phyloP scores from a whole-genome alignment of 2,797 vertebrate species.

The Acanthopagrus latus region DNA sequence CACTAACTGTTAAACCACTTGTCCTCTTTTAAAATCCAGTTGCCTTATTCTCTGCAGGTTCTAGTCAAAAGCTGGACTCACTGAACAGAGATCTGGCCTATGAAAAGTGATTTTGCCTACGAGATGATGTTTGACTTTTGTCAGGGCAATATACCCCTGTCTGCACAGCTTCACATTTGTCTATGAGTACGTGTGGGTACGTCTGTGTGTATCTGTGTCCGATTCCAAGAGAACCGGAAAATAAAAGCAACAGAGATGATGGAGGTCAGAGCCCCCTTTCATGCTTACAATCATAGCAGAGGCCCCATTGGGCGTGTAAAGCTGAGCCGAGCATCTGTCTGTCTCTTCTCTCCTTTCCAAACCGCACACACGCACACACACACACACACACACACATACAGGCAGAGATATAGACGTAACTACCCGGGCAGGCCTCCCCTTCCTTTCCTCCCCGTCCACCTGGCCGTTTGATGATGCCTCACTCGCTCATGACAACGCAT shows the following conservation, averaged over 20 bases:
- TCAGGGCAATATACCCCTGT: slow-evolving; percentile 63
- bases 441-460: slow-evolving; percentile 87
- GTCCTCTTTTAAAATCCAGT: slow-evolving; percentile 32
- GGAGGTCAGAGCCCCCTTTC: slow-evolving; percentile 85
- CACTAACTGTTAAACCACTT: slow-evolving; percentile 57
- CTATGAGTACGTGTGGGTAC: slow-evolving; percentile 47
- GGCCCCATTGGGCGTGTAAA: slow-evolving; percentile 84
- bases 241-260: slow-evolving; percentile 83
- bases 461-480: slow-evolving; percentile 91
- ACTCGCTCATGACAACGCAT: slow-evolving; percentile 98
- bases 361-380: slow-evolving; percentile 40
- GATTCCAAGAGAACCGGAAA: slow-evolving; percentile 81
- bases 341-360: slow-evolving; percentile 84
- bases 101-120: slow-evolving; percentile 71
- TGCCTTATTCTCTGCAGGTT: slow-evolving; percentile 66
- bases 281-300: slow-evolving; percentile 84
- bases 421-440: slow-evolving; percentile 73
- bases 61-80: slow-evolving; percentile 67
- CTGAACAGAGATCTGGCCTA: slow-evolving; percentile 52
- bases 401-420: slow-evolving; percentile 85
- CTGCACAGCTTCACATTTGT: slow-evolving; percentile 73
- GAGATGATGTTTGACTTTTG: slow-evolving; percentile 76
- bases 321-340: slow-evolving; percentile 83
- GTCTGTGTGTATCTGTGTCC: slow-evolving; percentile 74
- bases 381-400: slow-evolving; percentile 47